phyloP scores from a whole-genome alignment of 1,140 invertebrate species.

The Ips nitidus region DNA sequence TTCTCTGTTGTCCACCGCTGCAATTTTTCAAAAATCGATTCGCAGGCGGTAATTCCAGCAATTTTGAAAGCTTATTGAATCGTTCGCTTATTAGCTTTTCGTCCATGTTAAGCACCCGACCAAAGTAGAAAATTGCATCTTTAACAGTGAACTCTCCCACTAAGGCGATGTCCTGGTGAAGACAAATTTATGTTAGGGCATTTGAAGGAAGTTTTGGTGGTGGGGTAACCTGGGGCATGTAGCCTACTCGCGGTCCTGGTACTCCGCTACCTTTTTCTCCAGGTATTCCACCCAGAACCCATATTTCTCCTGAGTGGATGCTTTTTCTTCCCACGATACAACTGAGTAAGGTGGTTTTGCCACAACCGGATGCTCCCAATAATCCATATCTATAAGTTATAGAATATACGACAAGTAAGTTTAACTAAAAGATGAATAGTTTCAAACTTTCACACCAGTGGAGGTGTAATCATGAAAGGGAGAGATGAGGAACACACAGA shows the following conservation, averaged over 20 bases:
- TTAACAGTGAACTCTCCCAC: slow-evolving; percentile 84
- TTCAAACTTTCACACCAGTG: neutral
- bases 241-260: slow-evolving; percentile 77
- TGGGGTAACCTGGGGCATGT: slow-evolving; percentile 74
- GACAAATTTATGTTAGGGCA: neutral
- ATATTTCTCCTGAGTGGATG: slow-evolving; percentile 74
- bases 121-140: slow-evolving; percentile 87
- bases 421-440: neutral
- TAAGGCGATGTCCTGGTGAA: slow-evolving; percentile 78
- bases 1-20: slow-evolving; percentile 87
- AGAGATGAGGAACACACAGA: no score
- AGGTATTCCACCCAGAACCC: slow-evolving; percentile 76
- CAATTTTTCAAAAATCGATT: slow-evolving; percentile 63
- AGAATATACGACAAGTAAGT: neutral
- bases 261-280: slow-evolving; percentile 72
- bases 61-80: slow-evolving; percentile 67
- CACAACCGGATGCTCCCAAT: slow-evolving; percentile 81
- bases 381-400: slow-evolving; percentile 72
- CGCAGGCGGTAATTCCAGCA: slow-evolving; percentile 73
- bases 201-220: neutral
- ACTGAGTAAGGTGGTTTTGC: slow-evolving; percentile 82
- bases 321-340: slow-evolving; percentile 79
- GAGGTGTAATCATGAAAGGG: no score
- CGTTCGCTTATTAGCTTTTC: slow-evolving; percentile 64
- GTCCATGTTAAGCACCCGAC: slow-evolving; percentile 79